Base-by-base conservation (phyloP, 1,140 invertebrate species). In the Daktulosphaira vitifoliae region DNA sequence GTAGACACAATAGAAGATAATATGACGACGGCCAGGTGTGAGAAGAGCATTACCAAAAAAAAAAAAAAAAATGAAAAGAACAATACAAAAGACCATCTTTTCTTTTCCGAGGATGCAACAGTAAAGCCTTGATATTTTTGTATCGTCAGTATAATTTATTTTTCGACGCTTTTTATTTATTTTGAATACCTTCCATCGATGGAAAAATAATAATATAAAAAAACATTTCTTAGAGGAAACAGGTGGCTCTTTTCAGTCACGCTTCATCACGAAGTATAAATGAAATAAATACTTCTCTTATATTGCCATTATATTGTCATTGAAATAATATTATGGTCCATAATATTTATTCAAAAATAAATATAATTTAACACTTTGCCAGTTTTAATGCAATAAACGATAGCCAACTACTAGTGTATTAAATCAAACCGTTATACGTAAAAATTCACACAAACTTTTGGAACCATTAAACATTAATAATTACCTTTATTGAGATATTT, bases 161-260 rank as follows among this genome's bases (percentile, higher is more conserved):
- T 33, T 33, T 33, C 29, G 29, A 33, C 29, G 29, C 29, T 33
- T 33, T 33, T 33, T 33, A 62, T 62, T 62, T 48, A 42, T 56
- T 62, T 62, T 62, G 16, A 29, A 46, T 22, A 16, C 29, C 26
- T 29, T 62, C 25, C 44, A 46, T 62, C 42, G 56, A 46, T 46
- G 42, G 56, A 62, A 59, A 59, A 62, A 62, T 23, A n/a, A 7
- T 59, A 59, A 20, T 54, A n/a, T n/a, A n/a, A n/a, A n/a, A n/a
- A n/a, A n/a, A n/a, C n/a, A n/a, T n/a, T 11, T 33, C 11, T 33
- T 6, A 33, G 29, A 11, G 29, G 29, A 11, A 33, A 33, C 29
- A 33, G n/a, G n/a, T n/a, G n/a, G n/a, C 29, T 33, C 29, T 33
- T 44, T 44, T 42, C 54, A 38, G 54, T 48, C 42, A 48, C 56